A percentile compares a stretch with the other conserved stretches of the same genome.
Evolutionary conservation across 2,113 vertebrate genomes (phyloP).

Genomic region (Malaclemys terrapin): DNA sequence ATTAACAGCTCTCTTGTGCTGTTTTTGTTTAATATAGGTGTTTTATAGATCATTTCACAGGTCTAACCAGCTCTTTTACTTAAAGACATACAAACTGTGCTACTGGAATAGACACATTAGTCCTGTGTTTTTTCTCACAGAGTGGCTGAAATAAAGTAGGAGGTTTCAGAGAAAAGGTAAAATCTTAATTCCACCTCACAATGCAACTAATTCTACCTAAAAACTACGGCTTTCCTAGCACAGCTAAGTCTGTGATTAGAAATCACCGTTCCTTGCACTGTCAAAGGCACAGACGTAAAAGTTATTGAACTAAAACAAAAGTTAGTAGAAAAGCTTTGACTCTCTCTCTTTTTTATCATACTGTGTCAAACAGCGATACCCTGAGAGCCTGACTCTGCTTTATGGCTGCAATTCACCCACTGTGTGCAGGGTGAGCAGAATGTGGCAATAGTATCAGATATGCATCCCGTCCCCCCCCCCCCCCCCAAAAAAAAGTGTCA

Average conservation of each 20-base stretch:
- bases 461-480: neutral
- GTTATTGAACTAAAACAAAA: neutral
- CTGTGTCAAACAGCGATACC: neutral
- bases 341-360: neutral
- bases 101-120: rapidly evolving
- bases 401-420: neutral
- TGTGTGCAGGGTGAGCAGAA: neutral
- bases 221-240: neutral
- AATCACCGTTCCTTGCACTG: neutral
- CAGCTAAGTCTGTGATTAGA: neutral
- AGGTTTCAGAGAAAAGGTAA: neutral
- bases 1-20: neutral
- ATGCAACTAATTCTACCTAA: neutral
- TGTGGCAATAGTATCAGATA: neutral
- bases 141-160: rapidly evolving
- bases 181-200: neutral
- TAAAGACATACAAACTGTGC: rapidly evolving
- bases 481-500: neutral
- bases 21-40: neutral
- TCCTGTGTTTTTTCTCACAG: neutral
- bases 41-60: neutral
- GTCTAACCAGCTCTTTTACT: neutral
- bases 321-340: neutral
- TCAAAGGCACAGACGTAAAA: neutral
- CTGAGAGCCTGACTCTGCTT: neutral